Evolutionary conservation across 2,797 vertebrate species (phyloP).

Genomic region (Platyrinchus mystaceus): DNA sequence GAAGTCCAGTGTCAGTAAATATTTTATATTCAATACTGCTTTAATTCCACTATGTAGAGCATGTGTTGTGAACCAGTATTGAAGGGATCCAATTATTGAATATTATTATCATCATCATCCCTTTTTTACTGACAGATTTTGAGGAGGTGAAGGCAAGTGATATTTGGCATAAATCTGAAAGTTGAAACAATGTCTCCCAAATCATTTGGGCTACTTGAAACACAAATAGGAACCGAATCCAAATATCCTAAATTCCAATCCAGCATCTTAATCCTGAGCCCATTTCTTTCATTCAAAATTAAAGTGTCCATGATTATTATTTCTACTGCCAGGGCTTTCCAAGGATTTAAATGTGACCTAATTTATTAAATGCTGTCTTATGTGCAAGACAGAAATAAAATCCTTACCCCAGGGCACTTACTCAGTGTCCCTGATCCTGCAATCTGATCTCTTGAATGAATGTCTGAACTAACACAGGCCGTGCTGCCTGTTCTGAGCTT

Average conservation of each 20-base stretch:
- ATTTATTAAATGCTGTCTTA: constrained; percentile 46
- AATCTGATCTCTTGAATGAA: constrained; percentile 37
- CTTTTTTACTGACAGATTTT: background rate
- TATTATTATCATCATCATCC: background rate
- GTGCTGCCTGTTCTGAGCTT: background rate
- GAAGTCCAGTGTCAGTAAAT: background rate
- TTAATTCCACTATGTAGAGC: background rate
- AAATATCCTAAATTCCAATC: background rate
- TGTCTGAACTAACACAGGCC: background rate
- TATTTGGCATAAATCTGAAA: background rate
- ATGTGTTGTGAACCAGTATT: background rate
- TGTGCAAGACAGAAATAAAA: constrained; percentile 11
- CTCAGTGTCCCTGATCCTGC: constrained; percentile 3
- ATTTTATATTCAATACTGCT: background rate
- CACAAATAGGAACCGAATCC: background rate
- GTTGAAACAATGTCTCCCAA: background rate
- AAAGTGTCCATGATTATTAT: background rate
- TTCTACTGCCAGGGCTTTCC: background rate
- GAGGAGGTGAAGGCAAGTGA: background rate
- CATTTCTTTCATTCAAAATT: constrained; percentile 11
- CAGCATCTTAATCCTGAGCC: background rate
- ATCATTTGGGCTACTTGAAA: background rate
- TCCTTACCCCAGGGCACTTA: constrained; percentile 8
- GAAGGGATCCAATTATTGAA: background rate
- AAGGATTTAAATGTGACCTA: constrained; percentile 7